Evolutionary conservation across 92 coral and sea anemone species (phyloP).

Genomic region (Metridium senile): DNA sequence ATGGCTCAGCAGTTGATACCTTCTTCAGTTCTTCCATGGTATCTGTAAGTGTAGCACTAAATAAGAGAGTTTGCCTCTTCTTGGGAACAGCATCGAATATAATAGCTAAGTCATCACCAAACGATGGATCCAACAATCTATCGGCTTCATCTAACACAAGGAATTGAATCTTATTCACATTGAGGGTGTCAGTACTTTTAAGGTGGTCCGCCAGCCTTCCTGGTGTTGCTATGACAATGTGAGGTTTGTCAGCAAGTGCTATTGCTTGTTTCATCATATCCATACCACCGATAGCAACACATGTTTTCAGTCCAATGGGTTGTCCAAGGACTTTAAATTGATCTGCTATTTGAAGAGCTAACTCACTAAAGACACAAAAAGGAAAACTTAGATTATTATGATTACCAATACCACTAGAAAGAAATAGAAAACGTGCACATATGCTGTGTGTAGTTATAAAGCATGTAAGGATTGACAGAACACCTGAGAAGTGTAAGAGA

Average conservation of each 20-base stretch:
- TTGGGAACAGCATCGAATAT: conserved; percentile 83
- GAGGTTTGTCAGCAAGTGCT: conserved; percentile 81
- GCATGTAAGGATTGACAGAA: too few relatives aligned
- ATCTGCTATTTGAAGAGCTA: conserved; percentile 92
- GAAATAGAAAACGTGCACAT: too few relatives aligned
- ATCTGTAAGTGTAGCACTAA: conserved; percentile 95
- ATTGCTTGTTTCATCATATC: conserved; percentile 98
- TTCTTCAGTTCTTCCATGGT: conserved; percentile 83
- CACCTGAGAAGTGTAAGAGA: too few relatives aligned
- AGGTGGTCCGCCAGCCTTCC: conserved; percentile 98
- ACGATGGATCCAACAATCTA: conserved; percentile 88
- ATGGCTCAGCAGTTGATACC: conserved; percentile 80
- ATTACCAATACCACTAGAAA: too few relatives aligned
- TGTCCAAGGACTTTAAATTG: conserved; percentile 93
- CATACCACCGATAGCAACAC: conserved; percentile 88
- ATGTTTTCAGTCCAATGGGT: conserved; percentile 85
- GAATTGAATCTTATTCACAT: conserved; percentile 73
- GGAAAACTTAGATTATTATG: too few relatives aligned
- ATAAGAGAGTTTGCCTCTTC: conserved; percentile 89
- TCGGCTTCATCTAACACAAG: conserved; percentile 95
- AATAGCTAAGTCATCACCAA: conserved; percentile 85
- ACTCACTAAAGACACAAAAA: conserved; percentile 58
- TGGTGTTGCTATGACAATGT: conserved; percentile 99
- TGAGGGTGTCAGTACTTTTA: conserved; percentile 89
- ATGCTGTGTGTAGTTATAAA: too few relatives aligned